Evolutionary conservation across 2,113 vertebrate species (phyloP).

Genomic region (Anthoscopus minutus): DNA sequence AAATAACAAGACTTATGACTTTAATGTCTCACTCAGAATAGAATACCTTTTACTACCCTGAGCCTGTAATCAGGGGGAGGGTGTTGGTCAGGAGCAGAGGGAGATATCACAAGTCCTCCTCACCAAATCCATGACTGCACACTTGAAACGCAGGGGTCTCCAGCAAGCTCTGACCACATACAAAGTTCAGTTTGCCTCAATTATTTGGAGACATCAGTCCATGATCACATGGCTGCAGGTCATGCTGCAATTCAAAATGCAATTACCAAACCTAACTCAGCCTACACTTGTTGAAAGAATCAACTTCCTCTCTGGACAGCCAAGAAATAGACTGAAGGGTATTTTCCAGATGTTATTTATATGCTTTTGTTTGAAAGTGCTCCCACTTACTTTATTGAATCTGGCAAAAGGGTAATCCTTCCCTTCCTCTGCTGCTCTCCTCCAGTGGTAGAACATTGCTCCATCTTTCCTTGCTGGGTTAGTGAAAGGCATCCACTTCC

Average conservation of each 20-base stretch:
- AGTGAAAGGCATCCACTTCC: conserved; percentile 99
- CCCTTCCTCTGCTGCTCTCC: conserved; percentile 92
- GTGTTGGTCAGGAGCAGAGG: not conserved
- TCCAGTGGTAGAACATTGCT: conserved; percentile 97
- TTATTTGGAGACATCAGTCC: not conserved
- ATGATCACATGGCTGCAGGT: not conserved
- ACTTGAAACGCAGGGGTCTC: not conserved
- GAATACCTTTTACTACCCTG: not conserved
- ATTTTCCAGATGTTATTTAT: not conserved
- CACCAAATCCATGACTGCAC: not conserved
- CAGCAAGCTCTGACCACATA: not conserved
- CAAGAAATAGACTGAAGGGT: not conserved
- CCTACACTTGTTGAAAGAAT: not conserved
- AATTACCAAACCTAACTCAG: not conserved
- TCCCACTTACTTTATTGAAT: conserved; percentile 88
- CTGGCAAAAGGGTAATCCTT: conserved; percentile 98
- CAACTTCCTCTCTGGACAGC: not conserved
- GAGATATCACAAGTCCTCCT: not conserved
- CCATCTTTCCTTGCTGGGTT: conserved; percentile 95
- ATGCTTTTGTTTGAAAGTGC: not conserved
- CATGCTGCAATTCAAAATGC: not conserved
- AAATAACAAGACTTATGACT: conserved; percentile 15
- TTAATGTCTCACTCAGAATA: not conserved
- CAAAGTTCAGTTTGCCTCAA: not conserved
- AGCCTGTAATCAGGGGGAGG: not conserved